These are phyloP conservation scores for Pristionchus maxplancki DNA, from an alignment of 2,888 invertebrate species.

Conservation along the genomic window DNA sequence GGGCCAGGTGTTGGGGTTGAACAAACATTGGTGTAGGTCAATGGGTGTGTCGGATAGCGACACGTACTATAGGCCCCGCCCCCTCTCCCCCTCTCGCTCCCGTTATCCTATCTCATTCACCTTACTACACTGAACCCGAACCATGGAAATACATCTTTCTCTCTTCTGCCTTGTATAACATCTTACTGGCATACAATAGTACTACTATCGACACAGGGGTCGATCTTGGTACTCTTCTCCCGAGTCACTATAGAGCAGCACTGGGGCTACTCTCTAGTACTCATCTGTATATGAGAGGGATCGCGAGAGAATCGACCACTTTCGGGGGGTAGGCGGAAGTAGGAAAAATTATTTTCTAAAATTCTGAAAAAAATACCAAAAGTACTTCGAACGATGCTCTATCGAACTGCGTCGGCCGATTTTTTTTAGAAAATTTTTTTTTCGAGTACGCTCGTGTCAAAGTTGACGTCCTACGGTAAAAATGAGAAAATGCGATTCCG, in stretches of 20 bases:
- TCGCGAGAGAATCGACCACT: background rate
- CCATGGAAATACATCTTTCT: no score
- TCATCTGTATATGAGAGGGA: background rate
- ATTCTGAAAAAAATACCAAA: background rate
- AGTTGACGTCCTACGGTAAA: background rate
- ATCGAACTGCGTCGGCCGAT: background rate
- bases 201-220: no score
- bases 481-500: background rate
- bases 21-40: background rate
- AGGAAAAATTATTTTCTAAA: background rate
- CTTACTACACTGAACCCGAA: no score
- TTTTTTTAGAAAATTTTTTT: background rate
- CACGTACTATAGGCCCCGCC: no score
- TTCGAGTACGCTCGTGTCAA: background rate
- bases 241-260: no score
- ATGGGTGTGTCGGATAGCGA: no score
- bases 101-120: no score
- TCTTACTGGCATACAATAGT: no score
- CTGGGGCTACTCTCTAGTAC: no score
- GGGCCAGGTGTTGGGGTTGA: background rate
- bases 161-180: no score
- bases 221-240: no score
- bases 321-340: background rate
- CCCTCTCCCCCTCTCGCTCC: no score
- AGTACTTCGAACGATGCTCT: background rate